Percentiles rank a stretch among this genome's conserved stretches.
Conservation (phyloP, 1,140 invertebrate genomes). For the Euglossa dilemma region DNA sequence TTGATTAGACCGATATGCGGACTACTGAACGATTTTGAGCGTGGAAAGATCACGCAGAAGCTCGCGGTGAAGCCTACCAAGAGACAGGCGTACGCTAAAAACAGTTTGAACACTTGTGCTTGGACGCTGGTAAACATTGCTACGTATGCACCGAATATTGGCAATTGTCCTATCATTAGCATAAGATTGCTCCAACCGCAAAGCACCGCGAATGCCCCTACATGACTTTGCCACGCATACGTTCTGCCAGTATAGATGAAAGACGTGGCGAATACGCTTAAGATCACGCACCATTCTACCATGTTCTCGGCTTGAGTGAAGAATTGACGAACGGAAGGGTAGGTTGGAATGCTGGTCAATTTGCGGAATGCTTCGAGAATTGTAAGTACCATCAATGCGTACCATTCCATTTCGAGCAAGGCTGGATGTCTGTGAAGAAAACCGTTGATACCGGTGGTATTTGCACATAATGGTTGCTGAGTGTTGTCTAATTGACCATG, state of each 20-base stretch:
- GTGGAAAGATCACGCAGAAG: slow-evolving; percentile 93
- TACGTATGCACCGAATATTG: slow-evolving; percentile 92
- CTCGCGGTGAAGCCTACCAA: slow-evolving; percentile 93
- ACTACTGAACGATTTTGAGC: slow-evolving; percentile 89
- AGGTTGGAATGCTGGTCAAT: slow-evolving; percentile 89
- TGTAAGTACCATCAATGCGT: slow-evolving; percentile 88
- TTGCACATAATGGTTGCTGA: slow-evolving; percentile 84
- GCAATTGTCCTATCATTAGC: slow-evolving; percentile 93
- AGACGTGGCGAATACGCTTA: slow-evolving; percentile 91
- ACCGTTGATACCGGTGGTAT: slow-evolving; percentile 88
- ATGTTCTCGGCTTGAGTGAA: slow-evolving; percentile 92
- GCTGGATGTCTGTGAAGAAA: slow-evolving; percentile 88
- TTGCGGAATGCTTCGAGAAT: slow-evolving; percentile 90
- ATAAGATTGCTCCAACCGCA: slow-evolving; percentile 93
- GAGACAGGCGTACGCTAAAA: slow-evolving; percentile 92
- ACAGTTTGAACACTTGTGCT: slow-evolving; percentile 91
- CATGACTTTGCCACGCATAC: slow-evolving; percentile 91
- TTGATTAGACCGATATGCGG: slow-evolving; percentile 91
- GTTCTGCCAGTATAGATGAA: slow-evolving; percentile 90
- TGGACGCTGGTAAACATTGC: slow-evolving; percentile 94
- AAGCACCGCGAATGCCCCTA: slow-evolving; percentile 91
- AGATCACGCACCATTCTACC: slow-evolving; percentile 92
- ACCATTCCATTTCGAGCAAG: slow-evolving; percentile 90
- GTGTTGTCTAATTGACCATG: slow-evolving; percentile 68
- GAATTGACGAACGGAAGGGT: slow-evolving; percentile 89